Evolutionary conservation across 2,888 invertebrate genomes (phyloP).

Genomic region (Drosophila putrida): DNA sequence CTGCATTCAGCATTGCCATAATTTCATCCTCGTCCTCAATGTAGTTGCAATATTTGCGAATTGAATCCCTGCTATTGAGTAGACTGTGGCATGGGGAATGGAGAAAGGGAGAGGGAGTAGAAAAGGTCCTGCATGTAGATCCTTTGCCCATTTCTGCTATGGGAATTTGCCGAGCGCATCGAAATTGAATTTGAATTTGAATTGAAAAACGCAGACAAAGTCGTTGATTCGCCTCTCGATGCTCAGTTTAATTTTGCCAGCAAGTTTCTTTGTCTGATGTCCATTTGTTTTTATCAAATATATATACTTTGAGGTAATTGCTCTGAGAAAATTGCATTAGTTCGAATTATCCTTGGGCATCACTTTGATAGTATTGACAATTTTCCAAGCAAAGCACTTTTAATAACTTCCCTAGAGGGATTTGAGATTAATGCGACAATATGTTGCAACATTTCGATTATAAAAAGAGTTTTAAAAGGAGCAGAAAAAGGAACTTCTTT

Average conservation of each 20-base stretch:
- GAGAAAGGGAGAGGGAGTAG: not conserved
- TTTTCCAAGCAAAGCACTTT: conserved; percentile 5
- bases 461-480: not conserved
- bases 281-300: conserved; percentile 11
- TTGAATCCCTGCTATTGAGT: conserved; percentile 41
- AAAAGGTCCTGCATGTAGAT: conserved; percentile 14
- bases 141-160: conserved; percentile 41
- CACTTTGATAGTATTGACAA: conserved; percentile 44
- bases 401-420: conserved; percentile 8
- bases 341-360: conserved; percentile 58
- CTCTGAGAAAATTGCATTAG: conserved; percentile 50
- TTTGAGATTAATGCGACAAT: conserved; percentile 4
- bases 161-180: conserved; percentile 57
- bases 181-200: conserved; percentile 70
- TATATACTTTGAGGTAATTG: conserved; percentile 47
- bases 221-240: conserved; percentile 28
- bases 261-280: conserved; percentile 38
- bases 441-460: not conserved
- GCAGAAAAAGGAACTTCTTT: not conserved
- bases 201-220: conserved; percentile 57
- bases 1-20: conserved; percentile 64
- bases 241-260: conserved; percentile 28
- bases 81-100: not conserved
- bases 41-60: conserved; percentile 67
- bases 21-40: conserved; percentile 62